Evolutionary conservation across 2,113 vertebrate genomes (phyloP), one percentile per base, ranked within the genome.

Genomic region (Gadus macrocephalus): DNA sequence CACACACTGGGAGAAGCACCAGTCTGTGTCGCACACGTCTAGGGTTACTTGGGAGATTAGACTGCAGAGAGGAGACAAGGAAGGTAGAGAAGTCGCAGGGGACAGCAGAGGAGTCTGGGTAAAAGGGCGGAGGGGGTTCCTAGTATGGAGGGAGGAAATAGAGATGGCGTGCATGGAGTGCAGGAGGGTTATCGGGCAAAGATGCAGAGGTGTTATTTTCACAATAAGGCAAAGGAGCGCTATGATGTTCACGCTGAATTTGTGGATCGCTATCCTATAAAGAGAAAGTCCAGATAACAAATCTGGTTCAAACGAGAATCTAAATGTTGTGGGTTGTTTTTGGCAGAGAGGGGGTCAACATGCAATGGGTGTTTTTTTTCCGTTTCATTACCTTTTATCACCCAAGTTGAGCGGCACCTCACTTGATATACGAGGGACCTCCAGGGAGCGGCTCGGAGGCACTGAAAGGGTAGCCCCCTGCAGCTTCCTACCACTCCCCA

Each of bases 1-100:
- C 68, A 35, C n/a, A 69, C 85, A 81, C 72, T 49, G 42, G 12
- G 11, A 49, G 42, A 88, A 90, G 87, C 88, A 77, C 71, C 31
- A 75, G 79, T 78, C 84, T 85, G 76, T 89, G 86, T 90, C 89
- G 79, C 90, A 91, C 90, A 90, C 87, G 90, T 92, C 91, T 91
- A 88, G 86, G 78, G 90, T 92, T 92, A 91, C 90, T 74, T 65
- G 72, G 62, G 80, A 85, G 79, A 88, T 90, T 79, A 88, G 81
- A 87, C 85, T 72, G 76, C 42, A 14, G 69, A 81, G 80, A 70
- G 66, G 81, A 78, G 82, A 80, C 76, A 74, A 89, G 85, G 89
- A 87, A 90, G 78, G 81, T 77, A 86, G 87, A 83, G 83, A 84
- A 82, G 87, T 83, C 72, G 86, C 81, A 77, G 76, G 65, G 69